Percentiles rank a stretch among this genome's conserved stretches.
Conservation (phyloP, 1,140 invertebrate species). For the Trypoxylus dichotomus region DNA sequence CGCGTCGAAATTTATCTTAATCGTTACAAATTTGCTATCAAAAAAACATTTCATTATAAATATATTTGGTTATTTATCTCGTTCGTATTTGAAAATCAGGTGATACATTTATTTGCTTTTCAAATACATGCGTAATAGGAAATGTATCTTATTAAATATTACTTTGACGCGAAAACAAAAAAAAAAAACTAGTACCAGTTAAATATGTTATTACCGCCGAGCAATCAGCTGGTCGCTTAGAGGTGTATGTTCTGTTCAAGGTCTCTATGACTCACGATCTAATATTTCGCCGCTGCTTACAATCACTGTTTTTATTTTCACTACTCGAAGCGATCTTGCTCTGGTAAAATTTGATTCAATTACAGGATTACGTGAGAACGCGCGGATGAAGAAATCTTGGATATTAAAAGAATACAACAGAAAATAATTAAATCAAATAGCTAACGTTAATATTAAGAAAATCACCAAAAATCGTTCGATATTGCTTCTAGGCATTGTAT, state of each 20-base stretch:
- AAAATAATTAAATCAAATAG: not conserved
- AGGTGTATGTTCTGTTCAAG: slow-evolving; percentile 33
- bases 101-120: not conserved
- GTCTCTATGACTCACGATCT: slow-evolving; percentile 30
- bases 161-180: not conserved
- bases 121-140: not conserved
- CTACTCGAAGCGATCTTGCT: not conserved
- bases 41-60: no score
- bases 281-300: not conserved
- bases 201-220: not conserved
- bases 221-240: slow-evolving; percentile 25
- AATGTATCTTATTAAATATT: not conserved
- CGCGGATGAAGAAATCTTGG: not conserved
- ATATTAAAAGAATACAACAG: not conserved
- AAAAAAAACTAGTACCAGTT: not conserved
- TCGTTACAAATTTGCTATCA: not conserved
- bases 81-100: no score
- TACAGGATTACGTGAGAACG: not conserved
- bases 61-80: no score
- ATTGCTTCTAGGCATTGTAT: no score
- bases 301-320: slow-evolving; percentile 16
- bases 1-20: not conserved
- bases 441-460: no score
- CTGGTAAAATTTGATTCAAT: not conserved
- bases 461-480: not conserved